Evolutionary conservation across 2,113 vertebrate genomes (phyloP).

Genomic region (Pongo abelii): DNA sequence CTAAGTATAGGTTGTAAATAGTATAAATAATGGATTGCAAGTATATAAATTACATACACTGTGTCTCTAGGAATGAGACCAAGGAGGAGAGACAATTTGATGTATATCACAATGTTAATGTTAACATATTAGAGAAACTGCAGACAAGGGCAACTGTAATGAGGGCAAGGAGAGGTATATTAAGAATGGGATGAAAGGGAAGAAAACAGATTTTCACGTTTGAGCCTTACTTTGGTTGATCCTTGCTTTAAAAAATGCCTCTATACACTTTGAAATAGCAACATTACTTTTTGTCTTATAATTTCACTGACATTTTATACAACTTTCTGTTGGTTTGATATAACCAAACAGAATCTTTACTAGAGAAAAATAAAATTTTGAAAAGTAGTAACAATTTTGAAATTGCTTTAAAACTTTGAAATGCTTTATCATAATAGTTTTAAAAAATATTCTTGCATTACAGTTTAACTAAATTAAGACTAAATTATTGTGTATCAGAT

Average conservation of each 20-base stretch:
- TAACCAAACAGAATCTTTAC: not conserved
- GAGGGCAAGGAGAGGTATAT: not conserved
- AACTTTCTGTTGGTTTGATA: slow-evolving; percentile 7
- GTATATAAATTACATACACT: not conserved
- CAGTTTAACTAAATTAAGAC: not conserved
- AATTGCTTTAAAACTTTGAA: not conserved
- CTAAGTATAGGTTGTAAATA: not conserved
- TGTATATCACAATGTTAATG: not conserved
- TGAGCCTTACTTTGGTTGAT: not conserved
- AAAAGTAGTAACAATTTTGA: slow-evolving; percentile 4
- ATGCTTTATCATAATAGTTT: not conserved
- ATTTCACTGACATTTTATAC: slow-evolving; percentile 29
- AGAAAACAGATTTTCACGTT: not conserved
- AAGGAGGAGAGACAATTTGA: not conserved
- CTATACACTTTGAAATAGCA: not conserved
- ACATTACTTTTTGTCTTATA: not conserved
- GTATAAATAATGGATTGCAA: not conserved
- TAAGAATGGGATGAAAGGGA: not conserved
- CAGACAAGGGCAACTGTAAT: not conserved
- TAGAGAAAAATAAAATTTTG: not conserved
- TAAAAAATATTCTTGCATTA: not conserved
- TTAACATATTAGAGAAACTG: not conserved
- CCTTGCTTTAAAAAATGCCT: not conserved
- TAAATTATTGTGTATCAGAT: not conserved
- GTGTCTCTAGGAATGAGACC: not conserved